These are phyloP conservation scores for Bombus superbus DNA, from an alignment of 1,140 invertebrate genomes.

Conservation along the genomic window DNA sequence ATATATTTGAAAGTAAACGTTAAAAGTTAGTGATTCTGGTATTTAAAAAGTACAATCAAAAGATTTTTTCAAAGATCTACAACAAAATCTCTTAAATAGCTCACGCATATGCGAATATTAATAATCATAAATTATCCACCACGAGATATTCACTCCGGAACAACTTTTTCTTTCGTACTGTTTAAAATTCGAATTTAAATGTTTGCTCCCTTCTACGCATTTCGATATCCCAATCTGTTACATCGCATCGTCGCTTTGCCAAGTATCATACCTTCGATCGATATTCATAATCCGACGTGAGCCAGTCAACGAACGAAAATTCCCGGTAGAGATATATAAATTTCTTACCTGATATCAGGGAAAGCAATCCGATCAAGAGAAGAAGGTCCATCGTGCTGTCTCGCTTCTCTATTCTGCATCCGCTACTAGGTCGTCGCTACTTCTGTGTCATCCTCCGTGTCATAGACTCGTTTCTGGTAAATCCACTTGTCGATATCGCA, in stretches of 20 bases:
- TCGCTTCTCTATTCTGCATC: conserved; percentile 17
- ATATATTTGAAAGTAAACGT: too few species aligned
- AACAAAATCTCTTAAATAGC: neutral
- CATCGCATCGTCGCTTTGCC: neutral
- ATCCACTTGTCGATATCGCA: conserved; percentile 13
- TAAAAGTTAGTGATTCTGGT: too few species aligned
- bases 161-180: neutral
- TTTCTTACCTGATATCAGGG: conserved; percentile 48
- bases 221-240: neutral
- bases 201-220: neutral
- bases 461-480: neutral
- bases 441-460: conserved; percentile 13
- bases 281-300: neutral
- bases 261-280: neutral
- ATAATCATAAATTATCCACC: too few species aligned
- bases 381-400: conserved; percentile 37
- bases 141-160: too few species aligned
- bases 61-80: neutral
- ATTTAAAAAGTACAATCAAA: too few species aligned
- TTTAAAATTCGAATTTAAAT: conserved; percentile 8
- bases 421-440: neutral
- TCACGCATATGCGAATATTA: too few species aligned
- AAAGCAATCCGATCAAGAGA: conserved; percentile 52
- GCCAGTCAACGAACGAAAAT: too few species aligned
- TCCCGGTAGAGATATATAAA: neutral